Conservation (phyloP, 1,140 invertebrate species). For the Drosophila lini region DNA sequence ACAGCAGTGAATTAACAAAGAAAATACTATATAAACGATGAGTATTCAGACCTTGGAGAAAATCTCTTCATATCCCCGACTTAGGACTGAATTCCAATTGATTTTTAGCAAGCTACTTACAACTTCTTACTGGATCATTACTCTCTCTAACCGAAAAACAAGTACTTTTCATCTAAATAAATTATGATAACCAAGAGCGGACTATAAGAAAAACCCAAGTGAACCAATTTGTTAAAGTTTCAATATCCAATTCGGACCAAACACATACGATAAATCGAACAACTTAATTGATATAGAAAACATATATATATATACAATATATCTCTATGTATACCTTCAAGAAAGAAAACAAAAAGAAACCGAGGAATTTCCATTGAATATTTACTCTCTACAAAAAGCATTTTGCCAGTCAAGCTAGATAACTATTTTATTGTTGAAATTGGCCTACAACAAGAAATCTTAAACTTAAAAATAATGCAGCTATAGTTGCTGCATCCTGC, state of each 20-base stretch:
- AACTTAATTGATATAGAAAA: conserved; percentile 20
- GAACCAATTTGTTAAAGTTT: conserved; percentile 74
- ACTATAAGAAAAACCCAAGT: conserved; percentile 37
- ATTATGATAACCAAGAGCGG: conserved; percentile 27
- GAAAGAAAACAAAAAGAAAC: conserved; percentile 3
- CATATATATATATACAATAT: conserved; percentile 29
- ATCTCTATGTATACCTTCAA: conserved; percentile 45
- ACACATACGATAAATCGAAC: conserved; percentile 50
- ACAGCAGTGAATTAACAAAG: conserved; percentile 10
- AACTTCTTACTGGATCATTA: conserved; percentile 25
- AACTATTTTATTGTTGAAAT: conserved; percentile 69
- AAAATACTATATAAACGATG: conserved; percentile 7
- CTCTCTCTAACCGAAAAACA: conserved; percentile 12
- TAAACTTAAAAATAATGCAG: conserved; percentile 31
- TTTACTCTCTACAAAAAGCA: conserved; percentile 55
- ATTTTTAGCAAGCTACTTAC: conserved; percentile 26
- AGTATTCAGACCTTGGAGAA: conserved; percentile 12
- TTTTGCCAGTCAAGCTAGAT: conserved; percentile 51
- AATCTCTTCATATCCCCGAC: conserved; percentile 61
- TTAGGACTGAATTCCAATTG: conserved; percentile 63
- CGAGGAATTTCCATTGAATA: conserved; percentile 58
- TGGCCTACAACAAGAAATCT: conserved; percentile 45
- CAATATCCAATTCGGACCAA: conserved; percentile 77
- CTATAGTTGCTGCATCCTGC: conserved; percentile 21
- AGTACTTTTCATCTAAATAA: conserved; percentile 33